Evolutionary conservation across 2,113 vertebrate genomes (phyloP).

Genomic region (Melanerpes aurifrons): DNA sequence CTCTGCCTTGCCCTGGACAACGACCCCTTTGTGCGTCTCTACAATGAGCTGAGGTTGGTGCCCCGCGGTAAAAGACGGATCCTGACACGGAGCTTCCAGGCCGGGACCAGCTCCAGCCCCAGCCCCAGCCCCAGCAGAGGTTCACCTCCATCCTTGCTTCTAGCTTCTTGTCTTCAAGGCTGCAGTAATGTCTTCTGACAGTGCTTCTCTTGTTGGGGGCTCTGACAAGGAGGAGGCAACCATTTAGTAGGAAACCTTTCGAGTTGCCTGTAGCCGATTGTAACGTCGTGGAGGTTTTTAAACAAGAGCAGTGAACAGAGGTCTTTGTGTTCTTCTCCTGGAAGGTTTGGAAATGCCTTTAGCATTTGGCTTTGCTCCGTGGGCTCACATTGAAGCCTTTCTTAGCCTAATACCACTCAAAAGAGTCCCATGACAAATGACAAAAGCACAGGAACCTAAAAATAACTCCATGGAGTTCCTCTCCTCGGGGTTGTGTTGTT

Average conservation of each 20-base stretch:
- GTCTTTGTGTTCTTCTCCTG: background rate
- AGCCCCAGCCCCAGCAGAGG: conserved; percentile 57
- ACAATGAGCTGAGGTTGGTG: conserved; percentile 70
- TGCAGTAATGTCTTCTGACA: background rate
- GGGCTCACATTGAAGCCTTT: conserved; percentile 36
- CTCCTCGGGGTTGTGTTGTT: background rate
- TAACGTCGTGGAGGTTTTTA: background rate
- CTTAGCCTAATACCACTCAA: background rate
- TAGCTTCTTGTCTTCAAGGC: background rate
- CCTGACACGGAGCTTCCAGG: conserved; percentile 19
- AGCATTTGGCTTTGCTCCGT: background rate
- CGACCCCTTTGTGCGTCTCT: conserved; percentile 76
- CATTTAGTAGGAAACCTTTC: background rate
- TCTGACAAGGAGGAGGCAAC: background rate
- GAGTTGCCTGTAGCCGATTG: background rate
- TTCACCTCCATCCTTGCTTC: conserved; percentile 67
- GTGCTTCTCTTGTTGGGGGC: background rate
- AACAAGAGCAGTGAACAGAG: background rate
- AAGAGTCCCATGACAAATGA: background rate
- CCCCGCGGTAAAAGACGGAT: conserved; percentile 73
- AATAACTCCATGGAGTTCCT: background rate
- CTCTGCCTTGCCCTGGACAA: conserved; percentile 78
- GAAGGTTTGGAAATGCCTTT: background rate
- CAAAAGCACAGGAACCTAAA: background rate
- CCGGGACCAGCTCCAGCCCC: conserved; percentile 56